Conservation (phyloP, 2,888 invertebrate species). For the Drosophila siamana region DNA sequence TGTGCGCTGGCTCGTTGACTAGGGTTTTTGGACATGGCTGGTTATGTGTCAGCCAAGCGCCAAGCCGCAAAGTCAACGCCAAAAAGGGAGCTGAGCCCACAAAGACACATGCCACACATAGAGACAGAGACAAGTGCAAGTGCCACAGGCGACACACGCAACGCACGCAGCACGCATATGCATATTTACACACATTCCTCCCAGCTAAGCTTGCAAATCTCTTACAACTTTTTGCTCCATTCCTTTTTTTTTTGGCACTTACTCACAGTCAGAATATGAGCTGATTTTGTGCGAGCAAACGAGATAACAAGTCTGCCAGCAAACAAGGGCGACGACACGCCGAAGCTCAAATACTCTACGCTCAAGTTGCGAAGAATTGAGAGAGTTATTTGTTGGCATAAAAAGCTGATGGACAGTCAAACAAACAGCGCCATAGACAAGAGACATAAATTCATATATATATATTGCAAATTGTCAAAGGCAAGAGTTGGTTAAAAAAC, state of each 20-base stretch:
- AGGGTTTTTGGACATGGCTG: slow-evolving; percentile 48
- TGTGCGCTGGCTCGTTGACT: slow-evolving; percentile 45
- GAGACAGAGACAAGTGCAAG: slow-evolving; percentile 6
- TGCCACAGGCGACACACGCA: slow-evolving; percentile 28
- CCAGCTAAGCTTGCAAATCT: slow-evolving; percentile 21
- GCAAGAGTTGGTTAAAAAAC: too few relatives aligned
- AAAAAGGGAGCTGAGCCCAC: neutral
- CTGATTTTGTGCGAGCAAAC: neutral
- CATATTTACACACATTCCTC: slow-evolving; percentile 6
- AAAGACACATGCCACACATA: slow-evolving; percentile 4
- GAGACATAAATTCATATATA: too few relatives aligned
- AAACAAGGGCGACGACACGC: neutral
- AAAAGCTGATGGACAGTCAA: too few relatives aligned
- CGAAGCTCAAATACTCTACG: neutral
- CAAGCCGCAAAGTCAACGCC: slow-evolving; percentile 35
- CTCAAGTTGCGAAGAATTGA: too few relatives aligned
- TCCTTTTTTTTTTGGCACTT: slow-evolving; percentile 3
- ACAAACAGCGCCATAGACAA: too few relatives aligned
- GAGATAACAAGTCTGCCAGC: neutral
- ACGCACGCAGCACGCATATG: slow-evolving; percentile 1
- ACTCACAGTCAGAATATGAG: slow-evolving; percentile 3
- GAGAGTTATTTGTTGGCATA: too few relatives aligned
- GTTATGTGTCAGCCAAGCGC: slow-evolving; percentile 39
- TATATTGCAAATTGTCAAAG: too few relatives aligned
- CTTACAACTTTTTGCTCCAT: slow-evolving; percentile 6